Conservation (phyloP, 2,888 invertebrate genomes). For the Sarcophaga carnaria region DNA sequence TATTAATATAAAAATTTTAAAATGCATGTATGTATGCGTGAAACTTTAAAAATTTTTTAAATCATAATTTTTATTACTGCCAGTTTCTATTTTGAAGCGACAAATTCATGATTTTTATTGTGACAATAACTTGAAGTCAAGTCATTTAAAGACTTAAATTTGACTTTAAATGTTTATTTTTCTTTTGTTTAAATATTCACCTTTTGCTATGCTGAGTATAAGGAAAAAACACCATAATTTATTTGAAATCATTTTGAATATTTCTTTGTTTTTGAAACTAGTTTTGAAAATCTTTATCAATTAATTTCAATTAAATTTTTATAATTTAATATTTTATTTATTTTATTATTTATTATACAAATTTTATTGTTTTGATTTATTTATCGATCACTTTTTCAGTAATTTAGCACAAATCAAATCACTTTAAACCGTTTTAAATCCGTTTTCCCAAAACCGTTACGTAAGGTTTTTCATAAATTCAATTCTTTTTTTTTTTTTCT, state of each 20-base stretch:
- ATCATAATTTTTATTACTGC: too few species aligned
- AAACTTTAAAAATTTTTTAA: too few species aligned
- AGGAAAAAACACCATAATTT: slow-evolving; percentile 50
- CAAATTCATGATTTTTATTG: too few species aligned
- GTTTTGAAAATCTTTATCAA: neutral
- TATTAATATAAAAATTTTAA: too few species aligned
- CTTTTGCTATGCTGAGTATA: slow-evolving; percentile 55
- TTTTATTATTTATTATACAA: neutral
- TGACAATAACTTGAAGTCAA: neutral
- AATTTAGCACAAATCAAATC: neutral
- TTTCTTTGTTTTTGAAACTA: neutral
- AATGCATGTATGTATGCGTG: too few species aligned
- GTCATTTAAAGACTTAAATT: neutral
- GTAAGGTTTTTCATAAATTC: slow-evolving; percentile 4
- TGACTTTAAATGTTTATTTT: neutral
- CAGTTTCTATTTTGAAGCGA: too few species aligned
- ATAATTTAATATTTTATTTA: neutral
- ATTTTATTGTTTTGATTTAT: neutral
- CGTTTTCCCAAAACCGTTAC: slow-evolving; percentile 27
- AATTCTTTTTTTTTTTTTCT: neutral
- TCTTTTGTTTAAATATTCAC: slow-evolving; percentile 40
- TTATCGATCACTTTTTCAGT: neutral
- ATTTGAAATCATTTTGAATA: slow-evolving; percentile 42
- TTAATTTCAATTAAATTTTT: neutral
- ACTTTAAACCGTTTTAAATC: neutral